phyloP scores from a whole-genome alignment of 2,797 vertebrate genomes.

The Phataginus tetradactyla region DNA sequence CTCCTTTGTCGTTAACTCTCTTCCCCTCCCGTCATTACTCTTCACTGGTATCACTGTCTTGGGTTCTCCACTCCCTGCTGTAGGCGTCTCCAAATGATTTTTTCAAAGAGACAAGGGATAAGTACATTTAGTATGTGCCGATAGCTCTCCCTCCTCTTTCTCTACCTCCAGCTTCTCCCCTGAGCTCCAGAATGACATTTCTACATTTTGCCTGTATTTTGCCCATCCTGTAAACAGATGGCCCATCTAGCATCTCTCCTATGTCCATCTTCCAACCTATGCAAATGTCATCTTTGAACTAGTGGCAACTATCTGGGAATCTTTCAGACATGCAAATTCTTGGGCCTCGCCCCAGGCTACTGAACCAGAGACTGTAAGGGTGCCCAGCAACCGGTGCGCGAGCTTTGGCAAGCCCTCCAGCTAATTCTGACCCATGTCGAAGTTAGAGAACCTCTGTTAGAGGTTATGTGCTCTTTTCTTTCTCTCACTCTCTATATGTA shows the following conservation, averaged over 20 bases:
- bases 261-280: background rate
- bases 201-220: background rate
- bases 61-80: background rate
- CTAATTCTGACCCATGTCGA: background rate
- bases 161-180: background rate
- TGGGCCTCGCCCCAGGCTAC: background rate
- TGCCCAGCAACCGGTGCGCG: background rate
- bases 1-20: conserved; percentile 35
- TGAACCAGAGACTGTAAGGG: background rate
- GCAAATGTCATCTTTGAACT: background rate
- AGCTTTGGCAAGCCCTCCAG: background rate
- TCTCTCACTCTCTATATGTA: background rate
- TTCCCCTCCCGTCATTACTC: background rate
- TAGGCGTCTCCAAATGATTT: background rate
- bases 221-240: background rate
- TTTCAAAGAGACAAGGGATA: conserved; percentile 1
- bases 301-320: background rate
- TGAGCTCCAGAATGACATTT: background rate
- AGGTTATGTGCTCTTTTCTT: background rate
- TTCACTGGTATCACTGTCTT: background rate
- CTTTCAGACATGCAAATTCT: conserved; percentile 37
- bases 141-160: background rate
- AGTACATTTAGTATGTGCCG: background rate
- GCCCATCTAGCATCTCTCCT: background rate
- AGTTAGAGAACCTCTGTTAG: background rate